Conservation (phyloP, 2,797 vertebrate genomes). For the Aulostomus chinensis region DNA sequence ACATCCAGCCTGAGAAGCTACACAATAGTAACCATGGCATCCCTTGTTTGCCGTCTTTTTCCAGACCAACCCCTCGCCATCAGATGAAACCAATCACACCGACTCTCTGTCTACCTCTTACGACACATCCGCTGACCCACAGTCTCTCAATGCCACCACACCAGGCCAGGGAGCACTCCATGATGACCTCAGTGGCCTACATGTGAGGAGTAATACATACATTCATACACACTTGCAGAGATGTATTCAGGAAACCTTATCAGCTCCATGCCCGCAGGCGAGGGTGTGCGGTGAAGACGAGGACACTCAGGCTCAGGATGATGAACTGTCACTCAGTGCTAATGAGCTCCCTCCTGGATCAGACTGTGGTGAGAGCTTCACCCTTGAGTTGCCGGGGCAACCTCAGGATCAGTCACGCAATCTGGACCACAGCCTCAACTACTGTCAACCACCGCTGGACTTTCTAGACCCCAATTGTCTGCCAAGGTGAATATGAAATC, state of each 20-base stretch:
- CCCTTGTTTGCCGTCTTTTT: slow-evolving; percentile 33
- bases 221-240: too few species aligned
- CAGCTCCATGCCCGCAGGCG: slow-evolving; percentile 63
- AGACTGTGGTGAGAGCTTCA: slow-evolving; percentile 92
- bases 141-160: slow-evolving; percentile 83
- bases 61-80: slow-evolving; percentile 95
- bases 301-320: slow-evolving; percentile 86
- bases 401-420: slow-evolving; percentile 79
- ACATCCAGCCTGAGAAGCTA: slow-evolving; percentile 3
- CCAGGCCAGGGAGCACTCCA: slow-evolving; percentile 80
- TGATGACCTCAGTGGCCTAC: slow-evolving; percentile 51
- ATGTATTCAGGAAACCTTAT: neutral
- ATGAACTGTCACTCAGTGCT: slow-evolving; percentile 89
- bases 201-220: slow-evolving; percentile 50
- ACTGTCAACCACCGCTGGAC: slow-evolving; percentile 75
- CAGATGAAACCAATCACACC: slow-evolving; percentile 91
- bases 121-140: slow-evolving; percentile 85
- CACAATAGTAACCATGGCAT: too few species aligned
- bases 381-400: slow-evolving; percentile 87
- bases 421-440: slow-evolving; percentile 60
- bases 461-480: slow-evolving; percentile 78
- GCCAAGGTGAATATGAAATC: slow-evolving; percentile 68
- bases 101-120: slow-evolving; percentile 89
- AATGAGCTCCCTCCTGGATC: slow-evolving; percentile 90
- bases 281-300: slow-evolving; percentile 84